Percentiles rank a stretch among this genome's conserved stretches.
Conservation (phyloP, 2,113 vertebrate species). For the Paradoxurus hermaphroditus region DNA sequence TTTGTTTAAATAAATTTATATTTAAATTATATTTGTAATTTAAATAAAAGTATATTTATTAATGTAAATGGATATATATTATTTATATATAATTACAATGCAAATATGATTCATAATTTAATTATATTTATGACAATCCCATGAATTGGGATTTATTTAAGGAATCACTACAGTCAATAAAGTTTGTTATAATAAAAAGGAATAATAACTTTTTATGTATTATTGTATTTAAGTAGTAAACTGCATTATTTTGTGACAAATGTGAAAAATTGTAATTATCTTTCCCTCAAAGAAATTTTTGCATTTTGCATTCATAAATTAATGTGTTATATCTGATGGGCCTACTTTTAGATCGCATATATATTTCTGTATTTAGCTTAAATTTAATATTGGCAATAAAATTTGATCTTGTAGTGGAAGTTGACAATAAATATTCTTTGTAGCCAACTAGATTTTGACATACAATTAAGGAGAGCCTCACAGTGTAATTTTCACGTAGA, state of each 20-base stretch:
- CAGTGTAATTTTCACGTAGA: conserved; percentile 55
- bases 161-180: not conserved
- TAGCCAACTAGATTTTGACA: conserved; percentile 26
- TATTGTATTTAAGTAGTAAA: not conserved
- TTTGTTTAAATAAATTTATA: not conserved
- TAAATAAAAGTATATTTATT: not conserved
- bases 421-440: conserved; percentile 26
- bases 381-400: conserved; percentile 29
- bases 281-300: conserved; percentile 26
- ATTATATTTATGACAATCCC: not conserved
- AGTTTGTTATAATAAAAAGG: not conserved
- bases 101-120: not conserved
- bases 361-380: not conserved
- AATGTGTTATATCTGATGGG: not conserved
- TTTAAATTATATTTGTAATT: not conserved
- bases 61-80: too few species aligned
- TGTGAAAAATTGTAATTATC: not conserved
- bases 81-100: not conserved
- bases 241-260: not conserved
- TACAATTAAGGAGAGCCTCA: conserved; percentile 34
- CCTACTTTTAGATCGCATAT: not conserved
- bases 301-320: not conserved
- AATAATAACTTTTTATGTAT: not conserved
- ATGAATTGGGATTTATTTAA: not conserved
- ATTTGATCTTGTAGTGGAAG: conserved; percentile 8